Evolutionary conservation across 1,140 invertebrate species (phyloP), one percentile per base, ranked within the genome.

Genomic region (Dendrolimus punctatus): DNA sequence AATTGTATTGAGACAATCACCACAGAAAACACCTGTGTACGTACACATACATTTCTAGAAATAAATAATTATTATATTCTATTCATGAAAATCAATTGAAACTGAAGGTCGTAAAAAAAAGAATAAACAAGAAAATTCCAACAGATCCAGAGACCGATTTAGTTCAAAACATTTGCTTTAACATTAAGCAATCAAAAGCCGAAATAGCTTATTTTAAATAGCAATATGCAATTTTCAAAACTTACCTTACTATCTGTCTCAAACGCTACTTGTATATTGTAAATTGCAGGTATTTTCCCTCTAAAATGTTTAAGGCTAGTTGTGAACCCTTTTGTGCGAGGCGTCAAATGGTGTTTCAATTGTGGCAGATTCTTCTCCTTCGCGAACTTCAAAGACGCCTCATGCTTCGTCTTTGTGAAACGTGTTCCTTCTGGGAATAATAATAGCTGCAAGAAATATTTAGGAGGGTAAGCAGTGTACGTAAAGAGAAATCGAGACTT

Each of bases 261-360:
- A 68, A 97, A 97, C 9, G 91, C 93, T 45, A 97, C 76, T 64
- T 95, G 93, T 70, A 95, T 92, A 73, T 97, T 94, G 73, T 96
- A 96, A 46, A 98, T 91, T n/a, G 93, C 95, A 10, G 91, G 91
- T 55, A 96, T 91, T 87, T 93, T 94, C 5, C 90, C 91, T 71
- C 90, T 90, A 68, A 95, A 90, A 49, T 91, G 88, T 8, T 91
- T 91, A 55, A 95, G 72, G 73, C 93, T 94, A 44, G 92, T 91
- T 2, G 90, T 92, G 76, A 99, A 99, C 7, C 98, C 98, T 81
- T 94, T 95, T 4, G 96, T 96, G 49, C 97, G 89, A n/a, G 98
- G 98, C 40, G 95, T 92, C 39, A 99, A 88, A 85, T 98, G 96
- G 76, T 98, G 92, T 67, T 97, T 96, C 39, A 98, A 87, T 64